phyloP scores from a whole-genome alignment of 37 sponge, comb jelly and placozoan genomes.

The Aplysina aerophoba region DNA sequence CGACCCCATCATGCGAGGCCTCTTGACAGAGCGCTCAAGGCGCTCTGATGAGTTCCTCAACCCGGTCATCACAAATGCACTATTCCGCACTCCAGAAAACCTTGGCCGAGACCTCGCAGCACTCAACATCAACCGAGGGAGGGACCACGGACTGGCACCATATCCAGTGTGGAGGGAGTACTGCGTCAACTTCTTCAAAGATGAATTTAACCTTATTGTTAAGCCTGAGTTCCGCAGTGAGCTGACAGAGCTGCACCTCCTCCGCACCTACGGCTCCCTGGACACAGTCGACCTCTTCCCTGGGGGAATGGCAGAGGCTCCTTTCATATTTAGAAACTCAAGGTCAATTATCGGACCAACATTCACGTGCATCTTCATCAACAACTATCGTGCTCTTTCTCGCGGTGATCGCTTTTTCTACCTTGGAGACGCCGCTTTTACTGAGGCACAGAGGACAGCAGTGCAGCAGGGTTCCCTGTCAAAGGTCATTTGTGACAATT shows the following conservation, averaged over 20 bases:
- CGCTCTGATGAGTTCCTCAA: constrained; percentile 77
- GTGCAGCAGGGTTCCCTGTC: constrained; percentile 63
- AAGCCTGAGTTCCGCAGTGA: background rate
- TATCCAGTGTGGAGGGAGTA: constrained; percentile 66
- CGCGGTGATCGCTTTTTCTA: constrained; percentile 93
- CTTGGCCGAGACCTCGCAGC: constrained; percentile 77
- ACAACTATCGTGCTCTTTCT: constrained; percentile 65
- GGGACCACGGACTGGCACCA: constrained; percentile 89
- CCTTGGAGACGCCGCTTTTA: constrained; percentile 71
- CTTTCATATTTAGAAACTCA: background rate
- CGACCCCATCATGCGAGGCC: constrained; percentile 73
- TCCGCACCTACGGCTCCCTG: constrained; percentile 26
- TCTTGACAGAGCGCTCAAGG: constrained; percentile 33
- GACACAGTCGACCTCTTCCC: constrained; percentile 71
- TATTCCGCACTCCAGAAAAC: constrained; percentile 43
- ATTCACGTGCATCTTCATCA: constrained; percentile 89
- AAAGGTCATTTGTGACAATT: constrained; percentile 86
- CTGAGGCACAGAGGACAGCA: constrained; percentile 48
- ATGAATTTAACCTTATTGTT: background rate
- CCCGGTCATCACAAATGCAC: constrained; percentile 55
- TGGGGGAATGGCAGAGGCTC: constrained; percentile 80
- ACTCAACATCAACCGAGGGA: constrained; percentile 83
- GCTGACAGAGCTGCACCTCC: background rate
- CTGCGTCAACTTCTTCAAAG: constrained; percentile 30
- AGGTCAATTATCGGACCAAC: constrained; percentile 76